Base-by-base conservation (phyloP, 1,140 invertebrate species). In the Scaptomyza pallida region DNA sequence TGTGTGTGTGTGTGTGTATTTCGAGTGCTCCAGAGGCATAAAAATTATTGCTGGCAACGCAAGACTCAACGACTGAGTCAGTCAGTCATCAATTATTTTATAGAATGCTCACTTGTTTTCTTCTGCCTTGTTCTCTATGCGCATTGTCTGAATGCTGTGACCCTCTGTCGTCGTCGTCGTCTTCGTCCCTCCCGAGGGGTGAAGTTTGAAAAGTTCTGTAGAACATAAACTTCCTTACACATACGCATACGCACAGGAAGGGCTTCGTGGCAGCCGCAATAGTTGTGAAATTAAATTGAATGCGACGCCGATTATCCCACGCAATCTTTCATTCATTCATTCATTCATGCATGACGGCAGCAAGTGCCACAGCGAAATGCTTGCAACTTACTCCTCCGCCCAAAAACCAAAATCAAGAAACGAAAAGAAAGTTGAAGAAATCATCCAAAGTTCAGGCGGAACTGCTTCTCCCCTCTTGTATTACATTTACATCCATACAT, bases 261-360 rank as follows among this genome's bases (percentile, higher is more conserved):
- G 73, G 80, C 75, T 83, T 85, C 79, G 75, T 45, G 50, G 59
- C 65, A 65, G 64, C 68, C 59, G 82, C 82, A 88, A 88, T 88
- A 88, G 82, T 88, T 88, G 82, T 82, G 82, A 88, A 89, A 88
- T 88, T 88, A 88, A 88, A 89, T 88, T 88, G 82, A 88, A 88
- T 89, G 73, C 78, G 78, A 82, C 83, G 83, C 83, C 83, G 82
- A 88, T 88, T 88, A 88, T 88, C 82, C 82, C 82, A 88, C 82
- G 82, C 82, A 89, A 86, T 88, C 82, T 86, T 86, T 75, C 82
- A 86, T 82, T 86, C 79, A 67, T 64, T 76, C 78, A 69, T 9
- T 30, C 26, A 59, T 62, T 47, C 57, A 57, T 23, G 35, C 61
- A 43, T 41, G 30, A 37, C 13, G 47, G 35, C 52, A 85, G 72